These are phyloP conservation scores for Littorina saxatilis DNA, from an alignment of 1,140 invertebrate genomes.

Conservation along the genomic window DNA sequence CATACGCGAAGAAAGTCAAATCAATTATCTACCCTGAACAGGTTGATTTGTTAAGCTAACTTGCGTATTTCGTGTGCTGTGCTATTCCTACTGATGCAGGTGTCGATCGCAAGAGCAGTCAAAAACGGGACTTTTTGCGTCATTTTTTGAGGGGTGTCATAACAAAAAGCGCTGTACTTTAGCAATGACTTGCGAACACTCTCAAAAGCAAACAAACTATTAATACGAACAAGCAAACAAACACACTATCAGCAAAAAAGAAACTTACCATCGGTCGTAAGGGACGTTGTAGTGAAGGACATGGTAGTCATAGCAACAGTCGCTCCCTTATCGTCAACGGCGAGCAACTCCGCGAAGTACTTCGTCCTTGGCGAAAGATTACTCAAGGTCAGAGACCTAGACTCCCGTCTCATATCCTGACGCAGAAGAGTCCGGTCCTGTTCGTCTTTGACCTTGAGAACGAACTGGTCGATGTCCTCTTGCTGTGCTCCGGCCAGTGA, in stretches of 20 bases:
- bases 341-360: conserved; percentile 16
- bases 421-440: conserved; percentile 20
- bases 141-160: too few species aligned
- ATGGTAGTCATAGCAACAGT: not conserved
- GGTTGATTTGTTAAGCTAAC: too few species aligned
- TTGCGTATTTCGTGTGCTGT: too few species aligned
- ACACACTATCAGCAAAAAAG: too few species aligned
- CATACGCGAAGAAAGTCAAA: too few species aligned
- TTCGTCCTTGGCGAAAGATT: conserved; percentile 12
- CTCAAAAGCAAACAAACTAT: not conserved
- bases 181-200: too few species aligned
- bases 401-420: conserved; percentile 29
- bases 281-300: conserved; percentile 3
- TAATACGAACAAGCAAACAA: not conserved
- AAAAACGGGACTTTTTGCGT: too few species aligned
- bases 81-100: too few species aligned
- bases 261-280: not conserved
- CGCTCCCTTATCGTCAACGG: conserved; percentile 21
- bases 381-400: conserved; percentile 16
- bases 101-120: too few species aligned
- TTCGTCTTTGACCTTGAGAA: conserved; percentile 8
- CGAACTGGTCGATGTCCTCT: not conserved
- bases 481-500: not conserved
- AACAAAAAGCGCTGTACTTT: not conserved
- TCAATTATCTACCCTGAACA: too few species aligned